Conservation (phyloP, 2,888 invertebrate species). For the Tipula helvola region DNA sequence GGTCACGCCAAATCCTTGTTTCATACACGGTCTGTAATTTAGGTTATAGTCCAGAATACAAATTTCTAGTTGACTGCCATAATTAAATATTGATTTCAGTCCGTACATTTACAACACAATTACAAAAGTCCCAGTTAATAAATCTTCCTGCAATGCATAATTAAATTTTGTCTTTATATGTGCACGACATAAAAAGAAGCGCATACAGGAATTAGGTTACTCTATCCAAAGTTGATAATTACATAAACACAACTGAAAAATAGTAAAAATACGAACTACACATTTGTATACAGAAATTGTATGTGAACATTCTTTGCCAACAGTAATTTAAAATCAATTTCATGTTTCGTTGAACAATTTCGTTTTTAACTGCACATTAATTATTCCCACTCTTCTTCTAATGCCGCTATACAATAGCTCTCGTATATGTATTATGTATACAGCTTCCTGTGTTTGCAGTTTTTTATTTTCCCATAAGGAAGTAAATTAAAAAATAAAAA, state of each 20-base stretch:
- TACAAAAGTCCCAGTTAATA: background rate
- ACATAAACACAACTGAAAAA: background rate
- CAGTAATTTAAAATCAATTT: conserved; percentile 4
- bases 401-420: background rate
- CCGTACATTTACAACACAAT: background rate
- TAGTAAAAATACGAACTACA: background rate
- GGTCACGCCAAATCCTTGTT: no score
- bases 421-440: background rate
- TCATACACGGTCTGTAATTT: no score
- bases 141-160: background rate
- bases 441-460: background rate
- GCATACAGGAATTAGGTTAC: background rate
- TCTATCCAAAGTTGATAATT: background rate
- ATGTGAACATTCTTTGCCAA: background rate
- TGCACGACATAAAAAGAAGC: background rate
- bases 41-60: no score
- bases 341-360: background rate
- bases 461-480: background rate
- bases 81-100: no score
- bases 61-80: no score
- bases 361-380: background rate
- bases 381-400: background rate
- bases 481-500: background rate
- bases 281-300: background rate
- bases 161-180: background rate